These are phyloP conservation scores for Leistus spinibarbis DNA, from an alignment of 2,888 invertebrate species.

Conservation along the genomic window DNA sequence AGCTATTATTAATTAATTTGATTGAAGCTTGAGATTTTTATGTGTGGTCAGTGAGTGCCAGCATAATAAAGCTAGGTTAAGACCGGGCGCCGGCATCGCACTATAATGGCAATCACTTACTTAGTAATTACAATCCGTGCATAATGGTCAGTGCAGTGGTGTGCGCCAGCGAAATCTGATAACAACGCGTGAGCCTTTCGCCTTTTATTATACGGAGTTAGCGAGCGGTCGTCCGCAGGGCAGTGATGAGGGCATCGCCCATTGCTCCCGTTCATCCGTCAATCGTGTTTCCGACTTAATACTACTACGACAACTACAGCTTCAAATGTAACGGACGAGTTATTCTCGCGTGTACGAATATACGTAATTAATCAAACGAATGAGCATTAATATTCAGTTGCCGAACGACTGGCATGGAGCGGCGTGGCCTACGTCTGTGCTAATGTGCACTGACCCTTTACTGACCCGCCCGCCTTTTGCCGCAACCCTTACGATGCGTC, in stretches of 20 bases:
- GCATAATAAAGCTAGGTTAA: background rate
- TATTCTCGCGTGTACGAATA: conserved; percentile 7
- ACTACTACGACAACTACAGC: background rate
- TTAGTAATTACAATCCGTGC: conserved; percentile 18
- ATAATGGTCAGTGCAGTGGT: conserved; percentile 28
- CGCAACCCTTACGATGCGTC: conserved; percentile 7
- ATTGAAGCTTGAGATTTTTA: background rate
- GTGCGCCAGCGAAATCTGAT: conserved; percentile 26
- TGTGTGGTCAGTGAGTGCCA: background rate
- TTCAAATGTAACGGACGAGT: background rate
- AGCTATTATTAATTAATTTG: background rate
- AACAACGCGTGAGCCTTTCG: background rate
- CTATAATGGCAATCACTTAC: conserved; percentile 16
- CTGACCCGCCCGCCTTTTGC: conserved; percentile 6
- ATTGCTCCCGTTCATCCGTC: conserved; percentile 1
- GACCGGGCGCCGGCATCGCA: conserved; percentile 19
- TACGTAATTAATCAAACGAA: conserved; percentile 28
- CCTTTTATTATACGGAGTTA: background rate
- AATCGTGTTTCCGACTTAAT: conserved; percentile 9
- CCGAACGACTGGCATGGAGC: background rate
- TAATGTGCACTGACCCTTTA: conserved; percentile 12
- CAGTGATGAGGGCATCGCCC: background rate
- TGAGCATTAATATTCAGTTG: conserved; percentile 29
- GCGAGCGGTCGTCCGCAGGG: background rate
- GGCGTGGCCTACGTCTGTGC: background rate